Conservation (phyloP, 2,797 vertebrate genomes). For the Pangasius larnaudii region DNA sequence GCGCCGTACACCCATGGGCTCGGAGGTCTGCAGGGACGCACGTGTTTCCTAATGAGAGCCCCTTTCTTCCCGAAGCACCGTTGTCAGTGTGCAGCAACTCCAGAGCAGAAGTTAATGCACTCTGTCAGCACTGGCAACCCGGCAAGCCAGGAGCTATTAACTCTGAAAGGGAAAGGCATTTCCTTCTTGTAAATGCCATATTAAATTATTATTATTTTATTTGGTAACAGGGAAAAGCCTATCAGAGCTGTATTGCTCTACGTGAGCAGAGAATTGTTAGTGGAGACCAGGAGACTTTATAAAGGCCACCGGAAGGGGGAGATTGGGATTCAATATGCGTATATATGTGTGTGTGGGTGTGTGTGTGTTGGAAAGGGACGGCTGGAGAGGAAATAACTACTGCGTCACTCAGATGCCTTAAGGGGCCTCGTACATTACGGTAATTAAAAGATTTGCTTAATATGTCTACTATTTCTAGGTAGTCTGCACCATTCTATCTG, state of each 20-base stretch:
- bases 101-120: conserved; percentile 80
- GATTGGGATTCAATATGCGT: neutral
- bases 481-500: neutral
- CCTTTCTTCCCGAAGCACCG: conserved; percentile 70
- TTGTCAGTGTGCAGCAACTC: conserved; percentile 73
- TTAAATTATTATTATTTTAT: conserved; percentile 87
- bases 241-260: conserved; percentile 73
- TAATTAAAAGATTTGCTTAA: neutral
- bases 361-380: neutral
- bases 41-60: conserved; percentile 73
- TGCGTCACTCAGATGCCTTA: conserved; percentile 37
- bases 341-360: neutral
- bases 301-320: conserved; percentile 52
- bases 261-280: conserved; percentile 73
- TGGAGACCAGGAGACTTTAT: conserved; percentile 65
- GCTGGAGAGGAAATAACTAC: neutral
- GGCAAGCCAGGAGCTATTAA: conserved; percentile 81
- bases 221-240: conserved; percentile 81
- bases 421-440: conserved; percentile 21
- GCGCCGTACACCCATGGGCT: conserved; percentile 12
- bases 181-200: conserved; percentile 87
- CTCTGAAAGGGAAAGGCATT: conserved; percentile 84
- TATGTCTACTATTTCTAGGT: neutral
- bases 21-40: conserved; percentile 55
- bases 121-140: conserved; percentile 80